Evolutionary conservation across 2,888 invertebrate species (phyloP).

Genomic region (Tetramorium bicarinatum): DNA sequence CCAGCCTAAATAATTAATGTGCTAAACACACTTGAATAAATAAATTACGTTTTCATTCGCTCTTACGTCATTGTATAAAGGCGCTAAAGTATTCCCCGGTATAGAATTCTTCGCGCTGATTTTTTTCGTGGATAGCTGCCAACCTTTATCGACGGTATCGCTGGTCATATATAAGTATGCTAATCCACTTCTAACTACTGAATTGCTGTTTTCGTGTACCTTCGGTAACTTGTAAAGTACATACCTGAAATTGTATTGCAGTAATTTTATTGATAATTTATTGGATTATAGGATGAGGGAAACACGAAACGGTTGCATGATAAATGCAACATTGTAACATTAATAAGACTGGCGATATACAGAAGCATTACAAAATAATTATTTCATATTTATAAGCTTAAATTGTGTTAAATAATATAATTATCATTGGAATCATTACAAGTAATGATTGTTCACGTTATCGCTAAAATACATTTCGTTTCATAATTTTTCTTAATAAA

Average conservation of each 20-base stretch:
- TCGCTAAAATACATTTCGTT: neutral
- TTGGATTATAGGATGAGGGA: constrained; percentile 9
- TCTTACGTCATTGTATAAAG: constrained; percentile 87
- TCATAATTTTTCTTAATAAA: neutral
- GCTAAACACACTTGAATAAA: neutral
- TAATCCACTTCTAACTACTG: constrained; percentile 88
- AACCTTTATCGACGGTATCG: constrained; percentile 87
- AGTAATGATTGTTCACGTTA: neutral
- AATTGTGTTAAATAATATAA: neutral
- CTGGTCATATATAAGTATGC: constrained; percentile 92
- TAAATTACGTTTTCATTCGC: neutral
- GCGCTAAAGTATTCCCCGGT: constrained; percentile 89
- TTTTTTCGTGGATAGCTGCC: constrained; percentile 90
- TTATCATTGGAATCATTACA: too few species aligned
- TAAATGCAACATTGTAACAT: neutral
- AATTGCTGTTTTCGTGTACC: constrained; percentile 87
- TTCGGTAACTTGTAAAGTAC: constrained; percentile 94
- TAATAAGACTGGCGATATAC: neutral
- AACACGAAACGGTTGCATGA: neutral
- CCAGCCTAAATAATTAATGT: neutral
- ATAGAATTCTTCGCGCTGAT: constrained; percentile 90
- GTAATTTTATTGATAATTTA: constrained; percentile 32
- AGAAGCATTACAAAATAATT: neutral
- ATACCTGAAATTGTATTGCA: constrained; percentile 89
- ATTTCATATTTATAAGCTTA: neutral